These are phyloP conservation scores for Calcarius lapponicus DNA, from an alignment of 2,797 vertebrate genomes.

Conservation along the genomic window DNA sequence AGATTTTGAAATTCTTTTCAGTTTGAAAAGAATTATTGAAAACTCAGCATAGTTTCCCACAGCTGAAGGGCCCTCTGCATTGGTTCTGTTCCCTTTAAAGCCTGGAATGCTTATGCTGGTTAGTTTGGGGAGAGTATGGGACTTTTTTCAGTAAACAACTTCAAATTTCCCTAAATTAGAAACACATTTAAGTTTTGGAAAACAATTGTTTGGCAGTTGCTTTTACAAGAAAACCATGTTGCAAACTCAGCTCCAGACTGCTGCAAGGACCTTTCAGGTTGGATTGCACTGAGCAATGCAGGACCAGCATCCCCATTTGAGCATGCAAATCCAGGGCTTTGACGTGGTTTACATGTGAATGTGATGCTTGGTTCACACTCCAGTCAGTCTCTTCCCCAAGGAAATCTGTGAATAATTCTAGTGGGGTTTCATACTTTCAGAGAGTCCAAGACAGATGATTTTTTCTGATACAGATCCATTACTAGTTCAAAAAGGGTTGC, in stretches of 20 bases:
- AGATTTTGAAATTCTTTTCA: no score
- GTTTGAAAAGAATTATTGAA: background rate
- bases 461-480: background rate
- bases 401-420: background rate
- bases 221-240: background rate
- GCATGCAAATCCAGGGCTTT: background rate
- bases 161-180: constrained; percentile 31
- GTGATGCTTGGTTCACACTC: background rate
- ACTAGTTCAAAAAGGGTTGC: background rate
- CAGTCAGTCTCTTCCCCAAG: background rate
- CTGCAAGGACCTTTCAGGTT: background rate
- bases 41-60: background rate
- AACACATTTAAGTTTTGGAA: constrained; percentile 30
- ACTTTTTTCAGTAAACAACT: background rate
- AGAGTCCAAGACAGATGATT: background rate
- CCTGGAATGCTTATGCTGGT: background rate
- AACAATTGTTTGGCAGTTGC: constrained; percentile 9
- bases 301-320: background rate
- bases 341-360: background rate
- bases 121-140: background rate
- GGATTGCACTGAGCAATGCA: background rate
- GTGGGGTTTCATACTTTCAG: accelerated
- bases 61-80: background rate
- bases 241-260: background rate
- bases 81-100: background rate